phyloP scores from a whole-genome alignment of 2,888 invertebrate genomes.

The Adineta ricciae region DNA sequence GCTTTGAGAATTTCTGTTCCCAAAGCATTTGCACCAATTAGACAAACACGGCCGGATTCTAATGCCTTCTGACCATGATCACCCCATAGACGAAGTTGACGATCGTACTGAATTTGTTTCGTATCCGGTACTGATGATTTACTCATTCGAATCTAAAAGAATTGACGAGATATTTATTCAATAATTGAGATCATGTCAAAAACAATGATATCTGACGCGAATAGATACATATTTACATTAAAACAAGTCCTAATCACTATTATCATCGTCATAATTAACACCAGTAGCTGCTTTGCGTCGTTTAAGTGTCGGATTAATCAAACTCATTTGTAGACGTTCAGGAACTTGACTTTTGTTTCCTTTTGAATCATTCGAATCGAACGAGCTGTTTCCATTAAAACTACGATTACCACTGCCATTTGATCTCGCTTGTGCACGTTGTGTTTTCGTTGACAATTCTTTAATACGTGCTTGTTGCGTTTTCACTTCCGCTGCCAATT shows the following conservation, averaged over 20 bases:
- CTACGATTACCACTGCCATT: background rate
- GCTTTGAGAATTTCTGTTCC: constrained; percentile 91
- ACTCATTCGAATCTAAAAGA: background rate
- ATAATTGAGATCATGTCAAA: background rate
- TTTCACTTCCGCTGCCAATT: background rate
- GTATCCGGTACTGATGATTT: constrained; percentile 2
- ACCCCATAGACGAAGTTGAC: constrained; percentile 65
- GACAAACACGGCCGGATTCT: constrained; percentile 77
- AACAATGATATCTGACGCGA: background rate
- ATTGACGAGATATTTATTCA: too few relatives aligned
- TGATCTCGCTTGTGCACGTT: background rate
- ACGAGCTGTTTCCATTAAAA: background rate
- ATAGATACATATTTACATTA: background rate
- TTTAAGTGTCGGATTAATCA: constrained; percentile 16
- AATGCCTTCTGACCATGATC: constrained; percentile 86
- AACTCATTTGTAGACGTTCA: background rate
- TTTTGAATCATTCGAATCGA: background rate
- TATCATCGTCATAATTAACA: constrained; percentile 31
- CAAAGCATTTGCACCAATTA: constrained; percentile 81
- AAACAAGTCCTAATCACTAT: background rate
- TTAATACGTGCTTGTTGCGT: background rate
- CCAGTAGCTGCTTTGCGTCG: constrained; percentile 23
- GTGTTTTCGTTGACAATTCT: background rate
- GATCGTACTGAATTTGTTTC: constrained; percentile 52
- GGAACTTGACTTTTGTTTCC: background rate